Percentiles rank a stretch among this genome's conserved stretches.
Conservation (phyloP, 2,113 vertebrate species). For the Cavia aperea region DNA sequence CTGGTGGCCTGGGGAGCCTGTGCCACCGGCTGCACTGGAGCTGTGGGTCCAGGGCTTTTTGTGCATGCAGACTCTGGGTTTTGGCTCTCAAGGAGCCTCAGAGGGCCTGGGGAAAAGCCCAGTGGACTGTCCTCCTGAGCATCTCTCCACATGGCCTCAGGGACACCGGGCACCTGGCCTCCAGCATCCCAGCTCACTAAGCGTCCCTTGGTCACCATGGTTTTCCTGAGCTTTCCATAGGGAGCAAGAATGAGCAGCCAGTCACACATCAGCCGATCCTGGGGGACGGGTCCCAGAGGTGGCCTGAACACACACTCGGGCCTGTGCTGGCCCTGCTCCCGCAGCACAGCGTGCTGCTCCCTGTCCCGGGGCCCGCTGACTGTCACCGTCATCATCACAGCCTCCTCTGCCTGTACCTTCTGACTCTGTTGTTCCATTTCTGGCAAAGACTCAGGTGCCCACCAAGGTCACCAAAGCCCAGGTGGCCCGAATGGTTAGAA, state of each 20-base stretch:
- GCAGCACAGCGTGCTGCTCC: background rate
- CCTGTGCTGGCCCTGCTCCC: background rate
- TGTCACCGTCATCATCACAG: background rate
- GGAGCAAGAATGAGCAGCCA: background rate
- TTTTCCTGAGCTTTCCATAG: background rate
- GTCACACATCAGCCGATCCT: background rate
- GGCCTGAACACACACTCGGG: background rate
- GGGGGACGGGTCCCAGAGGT: background rate
- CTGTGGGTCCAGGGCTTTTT: background rate
- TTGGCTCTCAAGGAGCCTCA: background rate
- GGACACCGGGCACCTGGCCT: background rate
- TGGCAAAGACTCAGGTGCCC: background rate
- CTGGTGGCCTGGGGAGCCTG: background rate
- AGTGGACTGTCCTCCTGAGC: background rate
- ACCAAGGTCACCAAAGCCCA: background rate
- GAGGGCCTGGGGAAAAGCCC: background rate
- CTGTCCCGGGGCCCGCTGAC: background rate
- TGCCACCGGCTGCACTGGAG: background rate
- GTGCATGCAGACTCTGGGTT: rapidly evolving
- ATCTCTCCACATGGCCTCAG: background rate
- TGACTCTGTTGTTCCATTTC: background rate
- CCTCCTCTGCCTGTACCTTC: background rate
- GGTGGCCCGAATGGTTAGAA: background rate
- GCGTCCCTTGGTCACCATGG: background rate
- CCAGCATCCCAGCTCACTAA: background rate